Conservation (phyloP, 2,797 vertebrate species). For the Buphagus erythrorhynchus region DNA sequence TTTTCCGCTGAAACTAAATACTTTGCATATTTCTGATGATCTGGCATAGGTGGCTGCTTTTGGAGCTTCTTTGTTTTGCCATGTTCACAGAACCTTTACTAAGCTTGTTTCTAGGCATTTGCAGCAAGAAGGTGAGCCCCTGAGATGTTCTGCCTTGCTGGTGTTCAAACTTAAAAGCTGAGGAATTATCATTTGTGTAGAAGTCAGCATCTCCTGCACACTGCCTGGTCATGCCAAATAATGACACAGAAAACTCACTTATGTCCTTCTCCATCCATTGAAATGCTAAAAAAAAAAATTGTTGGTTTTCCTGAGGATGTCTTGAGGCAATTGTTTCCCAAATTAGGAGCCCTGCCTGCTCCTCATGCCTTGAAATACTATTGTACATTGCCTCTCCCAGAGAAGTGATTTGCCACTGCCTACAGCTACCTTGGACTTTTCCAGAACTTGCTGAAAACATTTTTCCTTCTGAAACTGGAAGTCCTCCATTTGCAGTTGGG, state of each 20-base stretch:
- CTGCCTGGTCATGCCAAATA: not conserved
- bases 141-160: not conserved
- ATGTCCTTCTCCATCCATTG: not conserved
- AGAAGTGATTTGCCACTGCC: not conserved
- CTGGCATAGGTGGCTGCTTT: not conserved
- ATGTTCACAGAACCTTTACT: not conserved
- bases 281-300: not conserved
- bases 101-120: not conserved
- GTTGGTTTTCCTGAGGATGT: not conserved
- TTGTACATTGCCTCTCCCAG: not conserved
- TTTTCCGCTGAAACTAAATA: not conserved
- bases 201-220: not conserved
- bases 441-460: not conserved
- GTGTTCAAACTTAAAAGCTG: not conserved
- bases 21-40: not conserved
- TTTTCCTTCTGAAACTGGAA: not conserved
- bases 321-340: not conserved
- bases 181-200: not conserved
- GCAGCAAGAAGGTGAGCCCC: not conserved
- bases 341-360: not conserved
- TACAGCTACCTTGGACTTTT: not conserved
- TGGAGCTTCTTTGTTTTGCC: not conserved
- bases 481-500: not conserved
- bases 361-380: not conserved
- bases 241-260: not conserved